Conservation (phyloP, 2,797 vertebrate species). For the Anisognathus igniventris region DNA sequence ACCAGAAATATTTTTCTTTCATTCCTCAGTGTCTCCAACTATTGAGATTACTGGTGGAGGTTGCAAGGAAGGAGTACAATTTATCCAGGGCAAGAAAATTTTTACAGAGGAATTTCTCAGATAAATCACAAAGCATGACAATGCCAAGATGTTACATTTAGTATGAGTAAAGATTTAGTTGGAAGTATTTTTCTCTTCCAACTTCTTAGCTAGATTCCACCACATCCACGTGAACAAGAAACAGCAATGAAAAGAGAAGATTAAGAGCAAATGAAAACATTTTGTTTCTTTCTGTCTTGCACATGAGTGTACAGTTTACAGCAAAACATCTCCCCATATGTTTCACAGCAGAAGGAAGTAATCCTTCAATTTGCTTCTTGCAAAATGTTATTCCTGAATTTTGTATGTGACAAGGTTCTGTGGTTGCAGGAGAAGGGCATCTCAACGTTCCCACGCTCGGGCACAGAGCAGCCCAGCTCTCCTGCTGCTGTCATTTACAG, state of each 20-base stretch:
- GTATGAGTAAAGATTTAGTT: neutral
- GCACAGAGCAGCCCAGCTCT: neutral
- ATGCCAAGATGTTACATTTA: neutral
- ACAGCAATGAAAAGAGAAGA: neutral
- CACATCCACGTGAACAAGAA: neutral
- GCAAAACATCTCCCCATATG: neutral
- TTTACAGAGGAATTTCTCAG: neutral
- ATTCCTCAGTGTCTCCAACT: neutral
- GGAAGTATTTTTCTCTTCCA: neutral
- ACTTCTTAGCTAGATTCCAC: neutral
- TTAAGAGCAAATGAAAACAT: neutral
- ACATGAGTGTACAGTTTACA: neutral
- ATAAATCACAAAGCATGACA: neutral
- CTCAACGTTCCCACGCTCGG: rapidly evolving
- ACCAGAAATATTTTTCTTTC: neutral
- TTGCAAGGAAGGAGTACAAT: neutral
- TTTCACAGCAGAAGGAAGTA: neutral
- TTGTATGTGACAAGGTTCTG: neutral
- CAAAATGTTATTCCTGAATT: neutral
- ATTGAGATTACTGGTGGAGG: neutral
- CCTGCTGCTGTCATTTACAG: neutral
- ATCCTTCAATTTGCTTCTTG: neutral
- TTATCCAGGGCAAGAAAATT: neutral
- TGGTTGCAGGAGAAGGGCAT: neutral
- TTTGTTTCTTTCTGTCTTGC: neutral